A percentile compares a stretch with the other conserved stretches of the same genome.
Conservation (phyloP, 2,113 vertebrate genomes). For the Megalops atlanticus region DNA sequence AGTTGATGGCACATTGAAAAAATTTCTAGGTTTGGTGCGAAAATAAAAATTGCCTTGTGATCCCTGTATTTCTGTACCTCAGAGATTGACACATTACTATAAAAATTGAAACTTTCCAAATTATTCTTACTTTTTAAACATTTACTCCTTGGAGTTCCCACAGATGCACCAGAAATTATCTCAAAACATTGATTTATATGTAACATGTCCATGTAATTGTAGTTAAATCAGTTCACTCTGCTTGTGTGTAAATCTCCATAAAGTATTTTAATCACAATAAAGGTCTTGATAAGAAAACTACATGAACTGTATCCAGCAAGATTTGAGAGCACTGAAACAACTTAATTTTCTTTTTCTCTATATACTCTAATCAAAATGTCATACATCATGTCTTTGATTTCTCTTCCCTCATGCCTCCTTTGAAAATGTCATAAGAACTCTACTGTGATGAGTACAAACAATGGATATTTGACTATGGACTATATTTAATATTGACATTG, state of each 20-base stretch:
- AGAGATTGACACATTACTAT: too few species aligned
- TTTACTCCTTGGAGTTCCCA: too few species aligned
- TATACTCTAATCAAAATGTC: not conserved
- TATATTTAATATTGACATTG: not conserved
- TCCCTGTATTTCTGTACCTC: too few species aligned
- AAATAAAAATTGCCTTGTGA: too few species aligned
- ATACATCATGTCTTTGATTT: not conserved
- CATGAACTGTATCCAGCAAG: not conserved
- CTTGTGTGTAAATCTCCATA: not conserved
- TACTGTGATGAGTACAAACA: not conserved
- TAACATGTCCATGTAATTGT: not conserved
- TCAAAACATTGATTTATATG: not conserved
- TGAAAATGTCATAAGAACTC: not conserved
- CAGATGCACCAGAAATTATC: conserved; percentile 3
- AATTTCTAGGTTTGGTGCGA: too few species aligned
- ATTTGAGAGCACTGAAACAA: not conserved
- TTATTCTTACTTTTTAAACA: too few species aligned
- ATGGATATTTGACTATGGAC: not conserved
- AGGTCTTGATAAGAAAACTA: not conserved
- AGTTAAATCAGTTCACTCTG: not conserved
- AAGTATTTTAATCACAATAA: not conserved
- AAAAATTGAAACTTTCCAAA: too few species aligned
- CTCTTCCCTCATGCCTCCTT: not conserved
- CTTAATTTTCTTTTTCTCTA: not conserved
- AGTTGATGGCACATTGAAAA: not conserved